Evolutionary conservation across 2,888 invertebrate species (phyloP).

Genomic region (Oscheius sp.): DNA sequence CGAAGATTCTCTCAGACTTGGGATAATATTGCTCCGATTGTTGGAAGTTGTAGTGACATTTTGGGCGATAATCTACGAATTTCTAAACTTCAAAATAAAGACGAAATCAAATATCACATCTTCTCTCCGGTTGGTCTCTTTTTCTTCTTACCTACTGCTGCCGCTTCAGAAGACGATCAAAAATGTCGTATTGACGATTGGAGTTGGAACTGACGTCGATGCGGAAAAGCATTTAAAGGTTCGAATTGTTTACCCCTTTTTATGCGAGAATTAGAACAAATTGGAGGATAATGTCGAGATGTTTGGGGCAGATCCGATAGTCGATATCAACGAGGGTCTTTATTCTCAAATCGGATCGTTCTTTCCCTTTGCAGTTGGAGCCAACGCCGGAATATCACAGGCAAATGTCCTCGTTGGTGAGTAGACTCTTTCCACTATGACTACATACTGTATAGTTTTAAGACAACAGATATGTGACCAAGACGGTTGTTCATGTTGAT

Average conservation of each 20-base stretch:
- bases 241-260: not conserved
- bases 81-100: too few relatives aligned
- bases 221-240: not conserved
- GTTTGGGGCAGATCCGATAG: conserved; percentile 9
- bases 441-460: not conserved
- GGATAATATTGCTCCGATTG: too few relatives aligned
- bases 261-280: not conserved
- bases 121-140: not conserved
- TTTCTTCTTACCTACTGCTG: not conserved
- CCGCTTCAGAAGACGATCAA: not conserved
- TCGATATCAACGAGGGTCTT: not conserved
- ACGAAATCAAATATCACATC: not conserved
- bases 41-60: too few relatives aligned
- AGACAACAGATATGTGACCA: not conserved
- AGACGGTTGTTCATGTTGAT: not conserved
- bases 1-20: too few relatives aligned
- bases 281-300: not conserved
- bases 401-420: not conserved
- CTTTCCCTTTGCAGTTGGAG: conserved; percentile 5
- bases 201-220: not conserved
- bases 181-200: not conserved
- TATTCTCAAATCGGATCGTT: not conserved
- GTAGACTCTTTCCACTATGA: not conserved
- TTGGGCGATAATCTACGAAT: too few relatives aligned
- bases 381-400: not conserved